Percentiles rank a stretch among this genome's conserved stretches.
Evolutionary conservation across 2,113 vertebrate genomes (phyloP).

Genomic region (Microcebus tavaratra): DNA sequence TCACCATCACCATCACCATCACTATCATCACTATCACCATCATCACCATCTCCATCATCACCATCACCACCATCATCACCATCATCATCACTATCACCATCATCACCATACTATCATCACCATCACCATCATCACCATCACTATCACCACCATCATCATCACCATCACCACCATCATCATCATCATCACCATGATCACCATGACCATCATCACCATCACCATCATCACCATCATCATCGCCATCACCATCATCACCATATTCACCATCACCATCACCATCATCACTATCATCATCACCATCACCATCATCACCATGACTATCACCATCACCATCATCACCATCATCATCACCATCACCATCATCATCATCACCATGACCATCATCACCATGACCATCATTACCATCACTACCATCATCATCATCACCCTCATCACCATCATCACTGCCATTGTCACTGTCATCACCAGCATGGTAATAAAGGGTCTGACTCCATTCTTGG

Average conservation of each 20-base stretch:
- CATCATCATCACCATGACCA: neutral
- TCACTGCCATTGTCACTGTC: too few relatives aligned
- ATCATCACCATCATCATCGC: neutral
- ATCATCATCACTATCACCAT: neutral
- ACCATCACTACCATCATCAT: too few relatives aligned
- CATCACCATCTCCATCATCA: neutral
- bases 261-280: neutral
- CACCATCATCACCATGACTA: neutral
- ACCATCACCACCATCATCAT: neutral
- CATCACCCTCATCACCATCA: neutral
- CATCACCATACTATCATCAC: neutral
- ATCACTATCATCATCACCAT: rapidly evolving
- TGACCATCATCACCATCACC: neutral
- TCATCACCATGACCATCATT: rapidly evolving
- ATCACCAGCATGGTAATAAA: neutral
- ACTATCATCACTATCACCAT: neutral
- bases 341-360: neutral
- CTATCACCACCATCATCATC: rapidly evolving
- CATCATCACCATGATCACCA: neutral
- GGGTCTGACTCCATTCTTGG: too few relatives aligned
- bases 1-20: neutral
- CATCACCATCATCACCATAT: neutral
- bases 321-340: neutral
- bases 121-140: neutral
- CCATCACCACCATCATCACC: too few relatives aligned